phyloP scores from a whole-genome alignment of 2,113 vertebrate species.

The Bos taurus region ARS-UCD2.0 NW_020192292.1:4663501-4664000 shows the following conservation, averaged over 20 bases:
- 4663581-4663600: not conserved
- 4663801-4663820: not conserved
- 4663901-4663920: not conserved
- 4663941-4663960: not conserved
- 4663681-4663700: not conserved
- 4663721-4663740: not conserved
- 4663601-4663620: not conserved
- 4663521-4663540: not conserved
- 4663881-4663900: not conserved
- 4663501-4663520: not conserved
- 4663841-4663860: not conserved
- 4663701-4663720: not conserved
- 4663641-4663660: not conserved
- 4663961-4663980: not conserved
- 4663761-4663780: not conserved
- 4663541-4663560: not conserved
- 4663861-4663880: not conserved
- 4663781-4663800: not conserved
- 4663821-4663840: not conserved
- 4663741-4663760: not conserved
- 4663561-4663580: not conserved
- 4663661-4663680: not conserved
- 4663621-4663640: not conserved
- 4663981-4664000: not conserved
- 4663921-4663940: not conserved